phyloP scores from a whole-genome alignment of 1,140 invertebrate species.

The Tribolium castaneum region DNA sequence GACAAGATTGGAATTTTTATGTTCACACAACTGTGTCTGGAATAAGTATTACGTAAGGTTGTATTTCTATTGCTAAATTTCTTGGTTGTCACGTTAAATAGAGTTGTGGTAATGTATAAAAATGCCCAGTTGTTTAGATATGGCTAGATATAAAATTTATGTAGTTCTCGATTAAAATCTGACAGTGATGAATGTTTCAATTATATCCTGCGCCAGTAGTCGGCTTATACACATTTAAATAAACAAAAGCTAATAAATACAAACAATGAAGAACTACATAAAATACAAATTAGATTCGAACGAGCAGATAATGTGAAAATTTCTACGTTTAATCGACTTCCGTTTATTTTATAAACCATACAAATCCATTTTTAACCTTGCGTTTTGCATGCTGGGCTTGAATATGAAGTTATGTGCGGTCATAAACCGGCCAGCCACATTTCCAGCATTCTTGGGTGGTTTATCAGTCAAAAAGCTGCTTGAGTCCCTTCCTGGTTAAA shows the following conservation, averaged over 20 bases:
- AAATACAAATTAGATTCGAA: background rate
- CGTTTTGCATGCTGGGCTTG: no score
- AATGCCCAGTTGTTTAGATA: background rate
- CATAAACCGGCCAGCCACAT: no score
- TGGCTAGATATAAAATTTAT: background rate
- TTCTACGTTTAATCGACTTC: no score
- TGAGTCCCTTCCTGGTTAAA: no score
- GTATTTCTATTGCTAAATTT: background rate
- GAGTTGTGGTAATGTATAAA: background rate
- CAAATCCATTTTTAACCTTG: no score
- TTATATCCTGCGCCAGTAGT: background rate
- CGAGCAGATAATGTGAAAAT: background rate
- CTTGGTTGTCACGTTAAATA: background rate
- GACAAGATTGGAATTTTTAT: no score
- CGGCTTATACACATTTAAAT: background rate
- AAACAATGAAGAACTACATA: background rate
- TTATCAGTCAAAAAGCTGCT: no score
- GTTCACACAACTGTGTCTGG: no score
- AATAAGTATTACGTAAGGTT: no score
- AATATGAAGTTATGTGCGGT: no score
- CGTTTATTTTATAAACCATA: no score
- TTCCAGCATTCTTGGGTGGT: no score
- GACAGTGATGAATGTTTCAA: background rate
- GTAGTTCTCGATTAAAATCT: background rate
- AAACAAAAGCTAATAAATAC: background rate